These are phyloP conservation scores for Lypha dubia DNA, from an alignment of 2,888 invertebrate species.

Conservation along the genomic window DNA sequence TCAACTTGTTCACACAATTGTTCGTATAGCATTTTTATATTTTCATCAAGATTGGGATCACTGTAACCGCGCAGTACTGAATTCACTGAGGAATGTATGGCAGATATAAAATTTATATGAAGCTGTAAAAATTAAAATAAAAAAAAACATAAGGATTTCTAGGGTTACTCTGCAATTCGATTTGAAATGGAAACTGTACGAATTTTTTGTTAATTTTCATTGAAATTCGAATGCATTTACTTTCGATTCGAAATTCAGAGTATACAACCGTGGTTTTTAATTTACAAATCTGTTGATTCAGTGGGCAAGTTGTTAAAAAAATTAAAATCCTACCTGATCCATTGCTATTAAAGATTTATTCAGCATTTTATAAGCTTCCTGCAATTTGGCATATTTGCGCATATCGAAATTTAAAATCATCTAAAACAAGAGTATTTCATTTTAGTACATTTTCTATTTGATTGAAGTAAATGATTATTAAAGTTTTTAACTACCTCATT, in stretches of 20 bases:
- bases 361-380: slow-evolving; percentile 93
- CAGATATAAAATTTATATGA: slow-evolving; percentile 97
- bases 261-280: too few species aligned
- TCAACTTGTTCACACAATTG: slow-evolving; percentile 88
- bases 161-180: too few species aligned
- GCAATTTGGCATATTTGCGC: slow-evolving; percentile 91
- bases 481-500: slow-evolving; percentile 86
- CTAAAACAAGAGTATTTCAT: slow-evolving; percentile 55
- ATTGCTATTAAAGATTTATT: slow-evolving; percentile 96
- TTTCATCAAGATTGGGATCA: slow-evolving; percentile 83
- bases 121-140: slow-evolving; percentile 85
- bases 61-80: slow-evolving; percentile 85
- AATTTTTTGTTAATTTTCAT: too few species aligned
- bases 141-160: too few species aligned
- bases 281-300: too few species aligned
- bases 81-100: slow-evolving; percentile 92
- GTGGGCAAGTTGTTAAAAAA: too few species aligned
- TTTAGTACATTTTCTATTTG: not conserved
- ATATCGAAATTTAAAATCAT: slow-evolving; percentile 89
- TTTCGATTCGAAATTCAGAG: too few species aligned
- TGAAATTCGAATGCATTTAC: too few species aligned
- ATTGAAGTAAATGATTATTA: not conserved
- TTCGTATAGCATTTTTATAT: slow-evolving; percentile 89
- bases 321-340: slow-evolving; percentile 86
- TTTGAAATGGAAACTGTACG: too few species aligned